Conservation (phyloP, 2,797 vertebrate species). For the Melanotaenia trifasciata region DNA sequence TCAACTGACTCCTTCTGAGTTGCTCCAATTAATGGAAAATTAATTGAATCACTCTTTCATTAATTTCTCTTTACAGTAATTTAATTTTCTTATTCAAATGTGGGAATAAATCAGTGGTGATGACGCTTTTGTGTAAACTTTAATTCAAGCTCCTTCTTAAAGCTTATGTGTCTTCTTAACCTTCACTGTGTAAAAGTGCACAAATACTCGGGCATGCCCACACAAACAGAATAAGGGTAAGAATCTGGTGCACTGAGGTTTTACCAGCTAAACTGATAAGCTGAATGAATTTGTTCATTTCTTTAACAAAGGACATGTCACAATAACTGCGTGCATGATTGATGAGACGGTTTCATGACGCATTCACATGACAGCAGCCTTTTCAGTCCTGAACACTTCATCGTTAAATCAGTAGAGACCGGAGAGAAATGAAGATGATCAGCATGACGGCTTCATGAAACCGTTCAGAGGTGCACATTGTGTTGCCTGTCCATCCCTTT, state of each 20-base stretch:
- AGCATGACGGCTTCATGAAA: background rate
- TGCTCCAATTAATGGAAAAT: conserved; percentile 9
- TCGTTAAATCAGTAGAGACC: background rate
- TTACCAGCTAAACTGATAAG: background rate
- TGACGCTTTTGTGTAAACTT: background rate
- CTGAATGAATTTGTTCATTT: background rate
- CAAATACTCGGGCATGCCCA: background rate
- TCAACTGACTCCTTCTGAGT: background rate
- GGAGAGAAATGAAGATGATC: background rate
- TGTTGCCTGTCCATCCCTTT: conserved; percentile 15
- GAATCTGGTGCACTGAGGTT: background rate
- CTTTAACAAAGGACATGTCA: background rate
- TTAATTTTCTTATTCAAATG: no score
- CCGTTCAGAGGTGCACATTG: background rate
- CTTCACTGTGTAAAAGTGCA: background rate
- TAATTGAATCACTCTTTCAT: background rate
- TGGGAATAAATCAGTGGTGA: no score
- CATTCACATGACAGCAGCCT: background rate
- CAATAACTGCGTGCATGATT: background rate
- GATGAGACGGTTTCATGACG: background rate
- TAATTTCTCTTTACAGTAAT: background rate
- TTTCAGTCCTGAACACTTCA: background rate
- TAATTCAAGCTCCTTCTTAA: background rate
- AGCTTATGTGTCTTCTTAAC: no score
- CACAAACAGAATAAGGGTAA: background rate